A percentile compares a stretch with the other conserved stretches of the same genome.
Evolutionary conservation across 2,888 invertebrate species (phyloP).

Genomic region (Acanthosoma haemorrhoidale): DNA sequence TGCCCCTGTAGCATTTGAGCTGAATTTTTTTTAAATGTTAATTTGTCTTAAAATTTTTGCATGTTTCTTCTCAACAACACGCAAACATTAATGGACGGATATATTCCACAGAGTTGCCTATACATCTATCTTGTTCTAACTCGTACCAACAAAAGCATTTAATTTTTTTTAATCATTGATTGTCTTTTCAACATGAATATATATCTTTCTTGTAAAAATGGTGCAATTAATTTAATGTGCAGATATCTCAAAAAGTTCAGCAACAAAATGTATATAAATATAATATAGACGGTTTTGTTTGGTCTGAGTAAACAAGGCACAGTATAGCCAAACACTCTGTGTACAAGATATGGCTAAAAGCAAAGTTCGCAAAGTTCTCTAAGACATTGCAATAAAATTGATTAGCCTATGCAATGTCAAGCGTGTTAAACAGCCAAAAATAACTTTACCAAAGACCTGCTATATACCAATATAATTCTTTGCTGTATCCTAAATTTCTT

Average conservation of each 20-base stretch:
- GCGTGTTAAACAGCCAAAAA: slow-evolving; percentile 37
- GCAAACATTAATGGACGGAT: slow-evolving; percentile 41
- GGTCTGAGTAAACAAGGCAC: slow-evolving; percentile 28
- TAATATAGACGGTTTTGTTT: slow-evolving; percentile 29
- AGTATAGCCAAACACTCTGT: slow-evolving; percentile 29
- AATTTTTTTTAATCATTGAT: slow-evolving; percentile 23
- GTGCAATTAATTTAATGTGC: slow-evolving; percentile 31
- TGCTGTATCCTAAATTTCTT: slow-evolving; percentile 22
- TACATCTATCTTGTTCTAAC: slow-evolving; percentile 26
- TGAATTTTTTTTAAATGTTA: slow-evolving; percentile 37
- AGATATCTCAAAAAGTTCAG: slow-evolving; percentile 22
- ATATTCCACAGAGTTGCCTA: slow-evolving; percentile 40
- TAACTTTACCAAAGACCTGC: slow-evolving; percentile 32
- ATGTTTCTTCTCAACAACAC: slow-evolving; percentile 35
- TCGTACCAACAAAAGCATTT: slow-evolving; percentile 17
- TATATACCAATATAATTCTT: slow-evolving; percentile 34
- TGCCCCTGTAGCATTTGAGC: slow-evolving; percentile 42
- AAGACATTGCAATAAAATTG: slow-evolving; percentile 29
- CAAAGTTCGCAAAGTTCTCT: slow-evolving; percentile 35
- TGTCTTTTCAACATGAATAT: slow-evolving; percentile 23
- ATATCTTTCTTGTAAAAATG: slow-evolving; percentile 26
- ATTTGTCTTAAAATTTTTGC: slow-evolving; percentile 34
- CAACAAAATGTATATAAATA: slow-evolving; percentile 28
- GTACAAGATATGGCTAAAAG: slow-evolving; percentile 35
- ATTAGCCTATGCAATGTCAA: slow-evolving; percentile 31